phyloP scores from a whole-genome alignment of 2,113 vertebrate genomes.

The Crotophaga sulcirostris region DNA sequence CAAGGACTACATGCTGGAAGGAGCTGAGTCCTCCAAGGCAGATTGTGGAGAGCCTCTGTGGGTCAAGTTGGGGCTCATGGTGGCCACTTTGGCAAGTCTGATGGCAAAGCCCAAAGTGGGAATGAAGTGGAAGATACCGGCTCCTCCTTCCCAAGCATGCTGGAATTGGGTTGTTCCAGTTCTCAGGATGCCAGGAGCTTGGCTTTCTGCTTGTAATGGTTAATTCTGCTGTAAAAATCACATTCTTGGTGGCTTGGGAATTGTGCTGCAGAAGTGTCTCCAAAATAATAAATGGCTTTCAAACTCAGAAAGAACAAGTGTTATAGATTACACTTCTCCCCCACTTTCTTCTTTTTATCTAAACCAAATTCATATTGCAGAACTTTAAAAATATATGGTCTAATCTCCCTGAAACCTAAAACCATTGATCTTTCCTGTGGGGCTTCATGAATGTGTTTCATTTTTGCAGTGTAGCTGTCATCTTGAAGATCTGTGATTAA shows the following conservation, averaged over 20 bases:
- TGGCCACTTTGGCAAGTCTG: neutral
- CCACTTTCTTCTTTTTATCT: conserved; percentile 47
- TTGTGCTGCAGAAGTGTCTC: conserved; percentile 33
- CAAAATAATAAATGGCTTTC: conserved; percentile 58
- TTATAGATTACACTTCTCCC: conserved; percentile 44
- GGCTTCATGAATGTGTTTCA: conserved; percentile 49
- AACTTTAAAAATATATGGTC: conserved; percentile 40
- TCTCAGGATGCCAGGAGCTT: neutral
- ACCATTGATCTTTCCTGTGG: conserved; percentile 50
- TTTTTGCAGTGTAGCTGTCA: conserved; percentile 50
- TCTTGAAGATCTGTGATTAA: conserved; percentile 57
- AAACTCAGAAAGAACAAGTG: neutral
- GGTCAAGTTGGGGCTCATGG: neutral
- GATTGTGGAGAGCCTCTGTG: neutral
- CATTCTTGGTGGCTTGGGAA: neutral
- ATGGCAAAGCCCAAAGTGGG: neutral
- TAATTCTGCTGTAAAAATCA: conserved; percentile 35
- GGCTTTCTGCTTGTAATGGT: neutral
- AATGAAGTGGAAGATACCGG: neutral
- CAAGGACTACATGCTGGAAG: neutral
- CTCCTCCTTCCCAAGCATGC: neutral
- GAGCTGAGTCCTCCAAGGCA: neutral
- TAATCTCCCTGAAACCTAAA: conserved; percentile 63
- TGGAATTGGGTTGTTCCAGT: neutral
- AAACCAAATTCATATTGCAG: conserved; percentile 49